Conservation (phyloP, 2,888 invertebrate species). For the Xestobium rufovillosum region DNA sequence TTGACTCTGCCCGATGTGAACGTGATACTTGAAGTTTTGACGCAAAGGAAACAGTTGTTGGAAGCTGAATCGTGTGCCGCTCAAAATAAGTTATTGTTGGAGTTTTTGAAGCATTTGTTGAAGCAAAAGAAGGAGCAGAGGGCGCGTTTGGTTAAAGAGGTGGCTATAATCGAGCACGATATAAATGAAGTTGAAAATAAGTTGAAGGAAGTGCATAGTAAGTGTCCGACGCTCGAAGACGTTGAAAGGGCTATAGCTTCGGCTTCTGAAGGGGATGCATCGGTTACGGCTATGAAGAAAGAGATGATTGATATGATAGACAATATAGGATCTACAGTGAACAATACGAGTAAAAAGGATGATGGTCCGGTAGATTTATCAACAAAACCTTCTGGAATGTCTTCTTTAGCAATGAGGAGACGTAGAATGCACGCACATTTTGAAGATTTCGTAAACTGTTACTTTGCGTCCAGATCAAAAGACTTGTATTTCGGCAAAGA, state of each 20-base stretch:
- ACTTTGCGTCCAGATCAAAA: conserved; percentile 69
- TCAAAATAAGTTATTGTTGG: conserved; percentile 73
- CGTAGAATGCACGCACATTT: conserved; percentile 77
- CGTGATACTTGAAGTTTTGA: conserved; percentile 70
- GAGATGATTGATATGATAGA: conserved; percentile 52
- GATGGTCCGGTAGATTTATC: conserved; percentile 14
- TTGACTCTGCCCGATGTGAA: conserved; percentile 74
- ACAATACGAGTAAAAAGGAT: conserved; percentile 31
- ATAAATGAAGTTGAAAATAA: conserved; percentile 64
- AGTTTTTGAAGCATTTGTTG: conserved; percentile 72
- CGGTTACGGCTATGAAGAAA: conserved; percentile 48
- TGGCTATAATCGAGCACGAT: conserved; percentile 67
- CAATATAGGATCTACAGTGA: conserved; percentile 50
- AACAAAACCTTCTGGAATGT: conserved; percentile 29
- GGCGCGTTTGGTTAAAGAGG: conserved; percentile 60
- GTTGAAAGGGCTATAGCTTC: conserved; percentile 43
- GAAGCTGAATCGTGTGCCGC: conserved; percentile 74
- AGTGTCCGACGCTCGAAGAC: conserved; percentile 52
- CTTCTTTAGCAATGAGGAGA: conserved; percentile 59
- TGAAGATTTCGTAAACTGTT: conserved; percentile 82
- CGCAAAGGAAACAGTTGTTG: conserved; percentile 68
- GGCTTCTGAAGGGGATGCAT: conserved; percentile 37
- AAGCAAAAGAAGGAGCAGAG: conserved; percentile 63
- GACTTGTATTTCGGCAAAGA: conserved; percentile 57
- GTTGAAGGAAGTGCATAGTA: conserved; percentile 50